Conservation (phyloP, 2,888 invertebrate genomes). For the Mellilla xanthometata region DNA sequence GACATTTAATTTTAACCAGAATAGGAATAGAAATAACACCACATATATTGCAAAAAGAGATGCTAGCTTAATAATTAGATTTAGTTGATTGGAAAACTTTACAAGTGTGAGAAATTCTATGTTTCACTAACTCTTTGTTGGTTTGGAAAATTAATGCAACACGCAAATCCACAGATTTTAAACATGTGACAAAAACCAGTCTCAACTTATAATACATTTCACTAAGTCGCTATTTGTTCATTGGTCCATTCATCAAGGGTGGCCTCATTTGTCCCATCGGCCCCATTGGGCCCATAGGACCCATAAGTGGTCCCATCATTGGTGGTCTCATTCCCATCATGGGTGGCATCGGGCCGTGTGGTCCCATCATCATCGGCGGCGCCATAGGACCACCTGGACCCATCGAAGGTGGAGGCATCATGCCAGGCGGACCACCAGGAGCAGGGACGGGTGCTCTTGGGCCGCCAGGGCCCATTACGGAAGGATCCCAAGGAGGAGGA, state of each 20-base stretch:
- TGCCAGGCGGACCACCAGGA: constrained; percentile 85
- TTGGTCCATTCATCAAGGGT: constrained; percentile 90
- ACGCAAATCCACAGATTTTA: too few relatives aligned
- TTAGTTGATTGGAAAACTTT: too few relatives aligned
- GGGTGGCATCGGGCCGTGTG: constrained; percentile 85
- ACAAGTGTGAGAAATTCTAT: too few relatives aligned
- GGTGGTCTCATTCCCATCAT: constrained; percentile 89
- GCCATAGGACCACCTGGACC: constrained; percentile 87
- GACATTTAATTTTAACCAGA: too few relatives aligned
- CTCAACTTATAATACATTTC: constrained; percentile 40
- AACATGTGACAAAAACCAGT: constrained; percentile 1
- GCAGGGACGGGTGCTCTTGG: constrained; percentile 77
- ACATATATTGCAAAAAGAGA: too few relatives aligned
- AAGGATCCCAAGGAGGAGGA: constrained; percentile 89
- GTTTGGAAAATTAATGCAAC: too few relatives aligned
- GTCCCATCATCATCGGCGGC: constrained; percentile 92
- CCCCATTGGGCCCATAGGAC: constrained; percentile 88
- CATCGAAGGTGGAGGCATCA: constrained; percentile 81
- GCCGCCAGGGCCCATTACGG: constrained; percentile 81
- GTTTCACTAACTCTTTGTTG: too few relatives aligned
- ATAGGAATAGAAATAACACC: too few relatives aligned
- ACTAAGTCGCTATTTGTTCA: constrained; percentile 26
- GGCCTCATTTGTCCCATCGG: constrained; percentile 77
- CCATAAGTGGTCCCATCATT: constrained; percentile 81
- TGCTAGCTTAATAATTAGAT: too few relatives aligned